phyloP scores from a whole-genome alignment of 2,797 vertebrate genomes.

The Choloepus didactylus region DNA sequence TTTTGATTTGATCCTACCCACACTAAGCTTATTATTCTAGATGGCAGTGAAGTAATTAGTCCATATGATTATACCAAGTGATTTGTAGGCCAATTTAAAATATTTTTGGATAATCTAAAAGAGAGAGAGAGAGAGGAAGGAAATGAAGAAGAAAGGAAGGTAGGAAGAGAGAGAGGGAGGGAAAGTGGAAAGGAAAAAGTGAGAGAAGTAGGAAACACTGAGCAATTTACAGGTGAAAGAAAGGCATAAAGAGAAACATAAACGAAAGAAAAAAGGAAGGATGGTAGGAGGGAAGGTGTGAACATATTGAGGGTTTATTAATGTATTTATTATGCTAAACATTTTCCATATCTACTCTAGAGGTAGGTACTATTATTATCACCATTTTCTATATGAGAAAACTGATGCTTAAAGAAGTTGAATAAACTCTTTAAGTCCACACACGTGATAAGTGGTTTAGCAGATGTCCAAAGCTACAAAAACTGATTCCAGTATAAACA shows the following conservation, averaged over 20 bases:
- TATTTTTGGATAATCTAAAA: background rate
- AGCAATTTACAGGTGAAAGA: background rate
- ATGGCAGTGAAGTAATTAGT: background rate
- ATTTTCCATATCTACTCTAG: background rate
- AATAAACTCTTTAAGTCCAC: background rate
- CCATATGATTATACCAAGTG: background rate
- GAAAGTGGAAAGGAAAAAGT: too few species aligned
- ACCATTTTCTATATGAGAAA: background rate
- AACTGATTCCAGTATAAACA: conserved; percentile 35
- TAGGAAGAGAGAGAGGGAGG: background rate
- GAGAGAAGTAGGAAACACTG: background rate
- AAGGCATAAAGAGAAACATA: background rate
- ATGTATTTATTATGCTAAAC: background rate
- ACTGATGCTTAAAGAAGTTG: background rate
- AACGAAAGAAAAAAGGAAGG: background rate
- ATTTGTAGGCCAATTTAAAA: background rate
- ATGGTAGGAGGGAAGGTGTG: background rate
- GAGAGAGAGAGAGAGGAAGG: background rate
- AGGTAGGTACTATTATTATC: background rate
- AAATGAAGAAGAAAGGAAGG: background rate
- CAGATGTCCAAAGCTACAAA: background rate
- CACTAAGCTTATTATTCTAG: background rate
- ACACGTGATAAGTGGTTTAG: background rate
- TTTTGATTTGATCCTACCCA: background rate
- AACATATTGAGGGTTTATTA: background rate